These are phyloP conservation scores for Nephrotoma appendiculata DNA, from an alignment of 2,888 invertebrate species.

Conservation along the genomic window DNA sequence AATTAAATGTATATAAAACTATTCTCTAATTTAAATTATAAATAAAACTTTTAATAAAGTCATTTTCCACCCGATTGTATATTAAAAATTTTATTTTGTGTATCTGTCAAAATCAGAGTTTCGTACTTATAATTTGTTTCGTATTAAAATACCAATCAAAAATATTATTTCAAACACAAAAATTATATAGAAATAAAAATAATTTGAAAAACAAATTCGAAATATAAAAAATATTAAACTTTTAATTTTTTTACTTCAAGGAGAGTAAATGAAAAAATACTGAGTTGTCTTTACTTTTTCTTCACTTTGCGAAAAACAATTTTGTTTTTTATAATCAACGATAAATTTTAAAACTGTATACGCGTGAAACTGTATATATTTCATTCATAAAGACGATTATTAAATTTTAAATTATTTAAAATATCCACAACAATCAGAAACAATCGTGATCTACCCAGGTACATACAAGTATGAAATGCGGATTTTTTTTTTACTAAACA, in stretches of 20 bases:
- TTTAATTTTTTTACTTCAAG: not conserved
- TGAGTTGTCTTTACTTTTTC: not conserved
- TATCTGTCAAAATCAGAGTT: not conserved
- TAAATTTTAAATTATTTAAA: too few relatives aligned
- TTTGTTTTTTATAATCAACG: not conserved
- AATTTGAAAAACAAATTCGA: not conserved
- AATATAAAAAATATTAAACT: not conserved
- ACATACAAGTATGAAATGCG: too few relatives aligned
- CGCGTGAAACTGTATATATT: too few relatives aligned
- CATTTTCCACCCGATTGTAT: not conserved
- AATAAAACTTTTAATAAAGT: not conserved
- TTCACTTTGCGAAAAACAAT: not conserved
- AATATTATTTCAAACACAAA: not conserved
- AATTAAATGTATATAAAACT: not conserved
- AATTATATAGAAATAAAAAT: not conserved
- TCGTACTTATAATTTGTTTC: not conserved
- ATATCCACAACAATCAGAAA: too few relatives aligned
- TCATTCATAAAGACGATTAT: too few relatives aligned
- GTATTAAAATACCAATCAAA: not conserved
- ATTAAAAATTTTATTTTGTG: not conserved
- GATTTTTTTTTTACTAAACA: too few relatives aligned
- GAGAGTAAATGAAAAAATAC: not conserved
- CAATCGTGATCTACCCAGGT: too few relatives aligned
- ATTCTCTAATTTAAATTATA: not conserved
- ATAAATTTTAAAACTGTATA: not conserved